Base-by-base conservation (phyloP, 35 echinoderm and acorn worm species). In the Lytechinus pictus region DNA sequence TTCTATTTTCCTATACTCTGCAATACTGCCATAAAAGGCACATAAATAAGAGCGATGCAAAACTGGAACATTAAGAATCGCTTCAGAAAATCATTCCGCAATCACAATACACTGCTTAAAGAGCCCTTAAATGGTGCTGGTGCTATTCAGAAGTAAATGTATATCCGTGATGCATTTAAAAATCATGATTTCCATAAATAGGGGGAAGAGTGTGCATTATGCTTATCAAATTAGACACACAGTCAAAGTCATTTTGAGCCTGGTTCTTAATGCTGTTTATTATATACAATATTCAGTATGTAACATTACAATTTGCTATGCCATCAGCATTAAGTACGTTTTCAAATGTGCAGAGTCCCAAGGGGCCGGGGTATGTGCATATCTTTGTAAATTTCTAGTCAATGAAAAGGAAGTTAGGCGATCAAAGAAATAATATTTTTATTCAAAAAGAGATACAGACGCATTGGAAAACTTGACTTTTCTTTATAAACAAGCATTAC, bases 41-140 rank as follows among this genome's bases (percentile, higher is more conserved):
- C 56, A 9, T 1, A 10, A 58, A 44, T 44, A 44, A 58, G 55
- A 57, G 56, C 56, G 9, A 16, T n/a, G 66, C 66, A 79, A 79
- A 79, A 79, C 66, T 79, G 66, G 66, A 79, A n/a, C 66, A 79
- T 79, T 79, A 79, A 79, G 66, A 79, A 79, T 79, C 12, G 66
- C n/a, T 24, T 71, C 60, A 14, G 16, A 19, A 71, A 71, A 19
- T 60, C 6, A 79, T 79, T 79, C 66, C 16, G 19, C 66, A 14
- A n/a, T 79, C 66, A 79, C 66, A 79, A 24, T 79, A 79, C 14
- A 79, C 21, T 16, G 19, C 19, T 79, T 24, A 44, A n/a, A 79
- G 66, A 79, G 66, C 66, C n/a, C 19, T 79, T 79, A 7, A 24
- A 14, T 79, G 4, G 19, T 19, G 16, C 66, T 79, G 66, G 19